Conservation (phyloP, 2,888 invertebrate species). For the Pteria penguin region DNA sequence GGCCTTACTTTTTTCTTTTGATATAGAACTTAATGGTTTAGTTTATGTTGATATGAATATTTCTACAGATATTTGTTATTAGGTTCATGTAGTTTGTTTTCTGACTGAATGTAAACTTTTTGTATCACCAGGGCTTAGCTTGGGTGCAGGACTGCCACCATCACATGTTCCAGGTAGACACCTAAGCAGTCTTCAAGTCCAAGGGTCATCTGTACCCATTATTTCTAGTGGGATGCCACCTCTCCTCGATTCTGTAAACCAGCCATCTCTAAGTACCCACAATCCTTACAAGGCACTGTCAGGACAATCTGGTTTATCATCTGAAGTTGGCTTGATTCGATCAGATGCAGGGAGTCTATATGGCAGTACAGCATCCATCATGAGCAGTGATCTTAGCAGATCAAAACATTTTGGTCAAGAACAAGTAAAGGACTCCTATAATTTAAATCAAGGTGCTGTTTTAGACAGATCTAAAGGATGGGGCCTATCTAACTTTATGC, state of each 20-base stretch:
- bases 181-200: background rate
- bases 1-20: no score
- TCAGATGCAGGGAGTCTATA: background rate
- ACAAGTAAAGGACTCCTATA: background rate
- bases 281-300: background rate
- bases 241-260: background rate
- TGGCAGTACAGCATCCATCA: background rate
- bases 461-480: slow-evolving; percentile 47
- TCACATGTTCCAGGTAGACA: background rate
- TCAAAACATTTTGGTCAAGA: slow-evolving; percentile 38
- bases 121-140: background rate
- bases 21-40: no score
- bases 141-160: background rate
- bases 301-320: background rate
- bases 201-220: background rate
- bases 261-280: background rate
- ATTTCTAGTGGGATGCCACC: background rate
- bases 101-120: background rate
- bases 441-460: background rate
- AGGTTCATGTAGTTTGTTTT: slow-evolving; percentile 46
- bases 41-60: no score
- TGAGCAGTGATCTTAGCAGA: background rate
- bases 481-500: slow-evolving; percentile 63
- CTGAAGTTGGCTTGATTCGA: background rate
- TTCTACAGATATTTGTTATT: no score